Percentiles rank a stretch among this genome's conserved stretches.
These are phyloP conservation scores for Pelodytes ibericus DNA, from an alignment of 2,797 vertebrate species.

Conservation along the genomic window DNA sequence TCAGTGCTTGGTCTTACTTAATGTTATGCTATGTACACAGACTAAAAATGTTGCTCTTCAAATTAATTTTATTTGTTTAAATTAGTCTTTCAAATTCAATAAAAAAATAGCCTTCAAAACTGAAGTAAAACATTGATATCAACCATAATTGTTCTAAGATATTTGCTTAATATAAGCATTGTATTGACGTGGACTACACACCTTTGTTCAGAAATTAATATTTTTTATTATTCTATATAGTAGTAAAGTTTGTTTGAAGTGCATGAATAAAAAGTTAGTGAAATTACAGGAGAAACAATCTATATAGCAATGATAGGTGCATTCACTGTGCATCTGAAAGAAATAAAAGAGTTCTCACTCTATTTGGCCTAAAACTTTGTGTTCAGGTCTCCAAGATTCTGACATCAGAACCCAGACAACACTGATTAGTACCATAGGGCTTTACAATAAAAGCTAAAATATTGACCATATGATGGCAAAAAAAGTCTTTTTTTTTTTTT, in stretches of 20 bases:
- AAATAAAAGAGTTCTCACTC: conserved; percentile 76
- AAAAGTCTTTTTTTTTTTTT: conserved; percentile 88
- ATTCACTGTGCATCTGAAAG: conserved; percentile 80
- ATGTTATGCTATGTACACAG: too few species aligned
- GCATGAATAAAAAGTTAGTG: conserved; percentile 82
- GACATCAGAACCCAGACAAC: conserved; percentile 98
- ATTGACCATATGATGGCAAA: conserved; percentile 99
- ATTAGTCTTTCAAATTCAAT: too few species aligned
- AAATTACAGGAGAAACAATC: conserved; percentile 80
- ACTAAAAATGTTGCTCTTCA: too few species aligned
- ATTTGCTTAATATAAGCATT: conserved; percentile 42
- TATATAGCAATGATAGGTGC: conserved; percentile 79
- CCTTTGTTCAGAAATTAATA: conserved; percentile 77
- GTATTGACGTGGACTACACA: conserved; percentile 66
- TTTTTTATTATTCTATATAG: conserved; percentile 76
- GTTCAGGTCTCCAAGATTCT: conserved; percentile 89
- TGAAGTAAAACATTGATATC: too few species aligned
- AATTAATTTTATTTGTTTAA: too few species aligned
- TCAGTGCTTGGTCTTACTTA: too few species aligned
- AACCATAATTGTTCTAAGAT: too few species aligned
- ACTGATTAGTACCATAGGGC: conserved; percentile 98
- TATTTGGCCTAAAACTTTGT: conserved; percentile 82
- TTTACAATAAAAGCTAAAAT: conserved; percentile 99
- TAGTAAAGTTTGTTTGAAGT: conserved; percentile 80
- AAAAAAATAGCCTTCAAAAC: too few species aligned